Percentiles rank a stretch among this genome's conserved stretches.
Conservation (phyloP, 2,113 vertebrate genomes). For the Drymodes brunneopygia region DNA sequence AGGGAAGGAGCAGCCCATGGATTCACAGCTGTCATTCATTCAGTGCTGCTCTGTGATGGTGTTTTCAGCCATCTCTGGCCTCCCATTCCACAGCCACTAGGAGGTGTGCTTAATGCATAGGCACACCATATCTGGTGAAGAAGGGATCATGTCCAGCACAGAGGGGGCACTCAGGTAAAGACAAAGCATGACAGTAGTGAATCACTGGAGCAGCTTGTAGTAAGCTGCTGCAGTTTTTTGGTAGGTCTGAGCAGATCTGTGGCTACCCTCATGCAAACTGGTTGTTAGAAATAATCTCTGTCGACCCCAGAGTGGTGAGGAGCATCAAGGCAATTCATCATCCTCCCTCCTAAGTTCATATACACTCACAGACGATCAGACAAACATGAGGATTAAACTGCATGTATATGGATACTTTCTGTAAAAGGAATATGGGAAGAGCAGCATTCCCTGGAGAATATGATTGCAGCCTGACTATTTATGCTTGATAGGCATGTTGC, state of each 20-base stretch:
- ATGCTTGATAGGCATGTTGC: constrained; percentile 19
- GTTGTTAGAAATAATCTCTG: background rate
- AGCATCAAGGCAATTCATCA: background rate
- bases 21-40: background rate
- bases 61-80: background rate
- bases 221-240: background rate
- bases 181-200: background rate
- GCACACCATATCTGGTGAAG: background rate
- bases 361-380: background rate
- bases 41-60: background rate
- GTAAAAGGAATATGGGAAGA: background rate
- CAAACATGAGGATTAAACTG: background rate
- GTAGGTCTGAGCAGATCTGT: background rate
- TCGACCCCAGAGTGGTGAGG: background rate
- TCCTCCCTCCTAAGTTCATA: background rate
- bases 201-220: background rate
- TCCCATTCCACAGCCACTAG: background rate
- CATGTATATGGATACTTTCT: background rate
- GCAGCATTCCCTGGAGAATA: background rate
- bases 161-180: background rate
- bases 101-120: background rate
- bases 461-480: constrained; percentile 27
- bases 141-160: background rate
- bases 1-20: background rate
- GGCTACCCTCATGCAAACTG: background rate